A percentile compares a stretch with the other conserved stretches of the same genome.
phyloP scores from a whole-genome alignment of 2,888 invertebrate genomes.

The Sylvicola cinctus region DNA sequence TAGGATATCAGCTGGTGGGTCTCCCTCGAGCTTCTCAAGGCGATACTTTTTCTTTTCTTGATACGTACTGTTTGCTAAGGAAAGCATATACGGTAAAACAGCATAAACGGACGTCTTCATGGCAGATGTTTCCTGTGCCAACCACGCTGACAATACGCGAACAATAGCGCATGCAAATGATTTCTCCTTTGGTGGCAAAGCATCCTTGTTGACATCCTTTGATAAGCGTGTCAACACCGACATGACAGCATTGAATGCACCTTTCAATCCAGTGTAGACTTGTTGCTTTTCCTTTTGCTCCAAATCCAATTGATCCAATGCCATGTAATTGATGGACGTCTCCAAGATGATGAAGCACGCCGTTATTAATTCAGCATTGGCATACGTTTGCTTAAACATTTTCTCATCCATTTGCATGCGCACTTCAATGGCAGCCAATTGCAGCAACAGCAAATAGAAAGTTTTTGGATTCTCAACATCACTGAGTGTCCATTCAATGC shows the following conservation, averaged over 20 bases:
- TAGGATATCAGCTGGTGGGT: constrained; percentile 43
- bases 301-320: constrained; percentile 59
- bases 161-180: constrained; percentile 69
- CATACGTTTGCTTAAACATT: constrained; percentile 55
- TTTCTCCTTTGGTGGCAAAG: constrained; percentile 45
- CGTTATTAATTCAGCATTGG: constrained; percentile 57
- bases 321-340: constrained; percentile 55
- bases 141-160: constrained; percentile 68
- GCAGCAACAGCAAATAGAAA: constrained; percentile 64
- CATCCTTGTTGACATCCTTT: constrained; percentile 51
- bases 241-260: constrained; percentile 66
- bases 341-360: constrained; percentile 69
- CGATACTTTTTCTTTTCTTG: constrained; percentile 47
- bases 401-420: constrained; percentile 84
- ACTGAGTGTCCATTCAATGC: constrained; percentile 65
- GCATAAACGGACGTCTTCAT: constrained; percentile 67
- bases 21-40: constrained; percentile 39
- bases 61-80: constrained; percentile 64
- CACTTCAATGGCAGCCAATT: constrained; percentile 79
- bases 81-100: constrained; percentile 60
- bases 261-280: constrained; percentile 72
- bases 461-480: constrained; percentile 60
- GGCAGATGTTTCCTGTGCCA: constrained; percentile 76
- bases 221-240: constrained; percentile 51
- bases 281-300: constrained; percentile 84